Percentiles rank a stretch among this genome's conserved stretches.
phyloP scores from a whole-genome alignment of 2,888 invertebrate genomes.

The Melikaiella ostensackeni region DNA sequence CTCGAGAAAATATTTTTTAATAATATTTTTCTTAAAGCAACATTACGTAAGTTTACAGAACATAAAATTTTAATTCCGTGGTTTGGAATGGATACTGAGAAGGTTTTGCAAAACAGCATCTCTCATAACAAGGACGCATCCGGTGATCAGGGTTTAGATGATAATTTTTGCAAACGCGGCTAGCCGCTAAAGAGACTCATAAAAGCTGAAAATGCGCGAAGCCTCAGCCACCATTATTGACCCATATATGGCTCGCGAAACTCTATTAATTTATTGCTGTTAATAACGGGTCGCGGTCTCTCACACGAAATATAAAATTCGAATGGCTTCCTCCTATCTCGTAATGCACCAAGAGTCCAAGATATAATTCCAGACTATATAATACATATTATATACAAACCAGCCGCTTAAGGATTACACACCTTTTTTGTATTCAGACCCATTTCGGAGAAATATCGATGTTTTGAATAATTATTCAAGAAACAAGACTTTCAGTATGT shows the following conservation, averaged over 20 bases:
- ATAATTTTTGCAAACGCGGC: constrained; percentile 1
- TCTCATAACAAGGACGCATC: constrained; percentile 14
- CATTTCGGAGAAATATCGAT: not conserved
- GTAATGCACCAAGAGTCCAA: not conserved
- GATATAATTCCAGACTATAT: not conserved
- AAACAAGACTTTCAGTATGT: not conserved
- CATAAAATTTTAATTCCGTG: not conserved
- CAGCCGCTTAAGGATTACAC: not conserved
- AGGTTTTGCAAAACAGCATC: not conserved
- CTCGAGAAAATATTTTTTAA: not conserved
- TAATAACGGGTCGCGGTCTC: constrained; percentile 49
- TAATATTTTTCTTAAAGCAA: not conserved
- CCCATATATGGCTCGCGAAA: constrained; percentile 1
- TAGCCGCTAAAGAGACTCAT: constrained; percentile 24
- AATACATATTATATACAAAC: not conserved
- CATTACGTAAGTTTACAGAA: not conserved
- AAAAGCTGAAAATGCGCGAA: constrained; percentile 40
- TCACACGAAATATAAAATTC: constrained; percentile 30
- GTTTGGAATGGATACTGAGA: not conserved
- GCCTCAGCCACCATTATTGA: constrained; percentile 13
- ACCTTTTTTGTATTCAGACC: not conserved
- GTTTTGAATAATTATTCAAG: not conserved
- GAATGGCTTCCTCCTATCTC: constrained; percentile 16
- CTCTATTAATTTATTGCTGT: constrained; percentile 49
- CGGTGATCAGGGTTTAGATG: constrained; percentile 11